A percentile compares a stretch with the other conserved stretches of the same genome.
Evolutionary conservation across 2,113 vertebrate genomes (phyloP).

Genomic region (Ictidomys tridecemlineatus): DNA sequence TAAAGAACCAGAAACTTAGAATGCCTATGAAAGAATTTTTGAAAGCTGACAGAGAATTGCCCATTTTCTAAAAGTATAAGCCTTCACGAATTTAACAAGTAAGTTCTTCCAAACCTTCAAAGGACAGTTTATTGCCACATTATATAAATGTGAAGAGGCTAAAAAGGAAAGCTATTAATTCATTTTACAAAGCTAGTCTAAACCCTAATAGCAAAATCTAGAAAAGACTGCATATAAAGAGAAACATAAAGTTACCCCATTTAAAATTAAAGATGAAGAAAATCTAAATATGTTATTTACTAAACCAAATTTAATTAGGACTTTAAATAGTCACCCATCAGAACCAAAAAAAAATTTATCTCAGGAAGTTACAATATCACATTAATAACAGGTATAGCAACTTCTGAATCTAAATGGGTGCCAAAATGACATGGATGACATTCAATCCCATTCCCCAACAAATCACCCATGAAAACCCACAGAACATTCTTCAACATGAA

Average conservation of each 20-base stretch:
- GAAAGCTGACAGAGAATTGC: neutral
- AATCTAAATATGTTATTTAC: neutral
- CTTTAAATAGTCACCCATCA: neutral
- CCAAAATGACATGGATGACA: neutral
- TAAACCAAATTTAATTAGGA: slow-evolving; percentile 4
- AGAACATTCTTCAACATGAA: slow-evolving; percentile 40
- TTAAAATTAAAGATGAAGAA: slow-evolving; percentile 30
- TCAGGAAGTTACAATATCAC: neutral
- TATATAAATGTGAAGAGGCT: neutral
- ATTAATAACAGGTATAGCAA: neutral
- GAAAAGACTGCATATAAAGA: neutral
- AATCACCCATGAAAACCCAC: neutral
- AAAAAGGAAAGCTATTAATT: slow-evolving; percentile 46
- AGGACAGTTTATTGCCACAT: neutral
- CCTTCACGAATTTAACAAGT: slow-evolving; percentile 48
- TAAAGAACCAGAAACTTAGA: neutral
- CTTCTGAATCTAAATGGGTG: neutral
- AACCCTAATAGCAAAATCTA: neutral
- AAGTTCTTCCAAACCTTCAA: slow-evolving; percentile 15
- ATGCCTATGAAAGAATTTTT: neutral
- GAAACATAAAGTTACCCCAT: neutral
- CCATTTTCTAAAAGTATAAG: slow-evolving; percentile 29
- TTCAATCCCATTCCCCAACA: neutral
- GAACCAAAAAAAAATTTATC: neutral
- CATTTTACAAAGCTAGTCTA: slow-evolving; percentile 31